Conservation (phyloP, 2,113 vertebrate genomes). For the Furnarius figulus region DNA sequence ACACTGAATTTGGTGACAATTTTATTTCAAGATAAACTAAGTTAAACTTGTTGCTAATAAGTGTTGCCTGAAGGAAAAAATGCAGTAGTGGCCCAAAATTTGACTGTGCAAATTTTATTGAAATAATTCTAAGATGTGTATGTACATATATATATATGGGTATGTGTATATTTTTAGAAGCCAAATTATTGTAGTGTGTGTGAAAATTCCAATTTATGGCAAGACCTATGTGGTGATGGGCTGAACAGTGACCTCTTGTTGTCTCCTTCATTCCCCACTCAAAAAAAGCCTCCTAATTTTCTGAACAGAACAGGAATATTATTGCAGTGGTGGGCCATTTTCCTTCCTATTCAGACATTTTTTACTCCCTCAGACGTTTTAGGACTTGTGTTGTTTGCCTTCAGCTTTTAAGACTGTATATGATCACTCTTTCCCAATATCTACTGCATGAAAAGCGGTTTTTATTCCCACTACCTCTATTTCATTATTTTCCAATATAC, state of each 20-base stretch:
- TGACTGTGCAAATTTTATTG: background rate
- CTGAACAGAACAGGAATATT: background rate
- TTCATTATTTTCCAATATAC: constrained; percentile 13
- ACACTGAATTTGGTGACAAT: background rate
- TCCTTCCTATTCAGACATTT: background rate
- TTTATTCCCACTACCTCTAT: background rate
- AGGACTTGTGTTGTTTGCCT: background rate
- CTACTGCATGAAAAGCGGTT: background rate
- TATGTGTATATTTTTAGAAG: background rate
- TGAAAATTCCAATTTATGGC: background rate
- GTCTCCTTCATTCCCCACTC: background rate
- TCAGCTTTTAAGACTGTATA: background rate
- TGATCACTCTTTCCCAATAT: background rate
- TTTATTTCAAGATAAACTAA: background rate
- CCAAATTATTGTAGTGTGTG: background rate
- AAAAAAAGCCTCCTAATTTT: background rate
- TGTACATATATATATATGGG: background rate
- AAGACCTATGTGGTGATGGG: background rate
- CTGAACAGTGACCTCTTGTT: background rate
- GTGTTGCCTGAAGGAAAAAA: background rate
- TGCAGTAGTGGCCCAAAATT: background rate
- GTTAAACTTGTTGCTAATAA: background rate
- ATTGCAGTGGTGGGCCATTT: background rate
- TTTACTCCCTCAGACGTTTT: background rate
- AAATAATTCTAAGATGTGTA: background rate